These are phyloP conservation scores for Styela clava DNA, from an alignment of 23 tunicate genomes.

Conservation along the genomic window DNA sequence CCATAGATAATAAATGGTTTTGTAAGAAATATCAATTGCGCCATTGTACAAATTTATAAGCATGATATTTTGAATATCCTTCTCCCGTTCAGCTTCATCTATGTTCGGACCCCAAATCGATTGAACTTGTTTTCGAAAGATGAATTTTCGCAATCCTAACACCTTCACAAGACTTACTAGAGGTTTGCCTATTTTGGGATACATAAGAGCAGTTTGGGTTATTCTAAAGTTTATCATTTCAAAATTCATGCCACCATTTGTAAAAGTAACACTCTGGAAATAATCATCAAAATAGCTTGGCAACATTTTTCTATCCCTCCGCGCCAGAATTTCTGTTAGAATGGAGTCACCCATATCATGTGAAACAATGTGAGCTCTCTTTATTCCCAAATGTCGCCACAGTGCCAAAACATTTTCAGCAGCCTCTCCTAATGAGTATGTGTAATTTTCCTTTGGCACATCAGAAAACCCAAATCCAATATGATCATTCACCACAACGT, in stretches of 20 bases:
- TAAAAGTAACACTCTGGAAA: slow-evolving; percentile 81
- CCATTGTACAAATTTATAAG: slow-evolving; percentile 37
- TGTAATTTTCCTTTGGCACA: slow-evolving; percentile 67
- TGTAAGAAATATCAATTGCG: slow-evolving; percentile 23
- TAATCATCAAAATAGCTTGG: slow-evolving; percentile 63
- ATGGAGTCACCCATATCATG: slow-evolving; percentile 99
- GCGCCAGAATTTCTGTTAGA: slow-evolving; percentile 78
- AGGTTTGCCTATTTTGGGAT: slow-evolving; percentile 33
- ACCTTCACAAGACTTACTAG: slow-evolving; percentile 16
- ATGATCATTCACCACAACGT: slow-evolving; percentile 91
- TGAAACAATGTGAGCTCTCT: slow-evolving; percentile 65
- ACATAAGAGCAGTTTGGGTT: slow-evolving; percentile 48
- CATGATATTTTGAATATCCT: slow-evolving; percentile 32
- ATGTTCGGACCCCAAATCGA: slow-evolving; percentile 51
- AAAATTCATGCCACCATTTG: slow-evolving; percentile 97
- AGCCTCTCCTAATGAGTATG: slow-evolving; percentile 82
- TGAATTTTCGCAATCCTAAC: neutral
- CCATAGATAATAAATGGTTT: slow-evolving; percentile 75
- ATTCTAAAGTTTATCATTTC: slow-evolving; percentile 68
- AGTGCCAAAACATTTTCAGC: slow-evolving; percentile 73
- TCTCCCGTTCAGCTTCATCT: slow-evolving; percentile 22
- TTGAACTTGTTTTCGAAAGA: slow-evolving; percentile 24
- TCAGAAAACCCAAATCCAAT: slow-evolving; percentile 97
- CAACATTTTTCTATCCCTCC: slow-evolving; percentile 69
- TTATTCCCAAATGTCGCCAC: slow-evolving; percentile 57